Base-by-base conservation (phyloP, 2,797 vertebrate genomes). In the Echeneis naucrates region DNA sequence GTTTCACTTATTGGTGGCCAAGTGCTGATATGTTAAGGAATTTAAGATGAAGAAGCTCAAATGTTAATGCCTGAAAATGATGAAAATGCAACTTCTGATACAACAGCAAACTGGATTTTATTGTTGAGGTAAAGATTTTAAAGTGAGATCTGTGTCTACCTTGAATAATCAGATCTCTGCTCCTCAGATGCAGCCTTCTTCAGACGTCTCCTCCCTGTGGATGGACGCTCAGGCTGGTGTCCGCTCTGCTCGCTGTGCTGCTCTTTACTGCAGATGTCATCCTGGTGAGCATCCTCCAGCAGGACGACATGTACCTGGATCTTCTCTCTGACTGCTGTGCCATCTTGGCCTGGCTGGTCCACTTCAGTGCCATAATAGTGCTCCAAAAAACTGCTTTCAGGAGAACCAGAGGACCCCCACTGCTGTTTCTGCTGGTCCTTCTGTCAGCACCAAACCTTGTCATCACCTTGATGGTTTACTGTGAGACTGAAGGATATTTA, bases 311-410 rank as follows among this genome's bases (percentile, higher is more conserved):
- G 76, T 96, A 94, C 61, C 82, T 97, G 72, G 95, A 98, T 45
- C 52, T 96, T 51, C 83, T 99, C 3, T 88, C 95, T 1, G 94
- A 92, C 64, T 76, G 94, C 65, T 94, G 93, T 64, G 93, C 91
- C 1, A 8, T 94, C 23, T 45, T 99, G 84, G 92, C 95, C 9
- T 99, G 97, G 98, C 80, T 96, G 72, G 89, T 94, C 19, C 98
- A 99, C 32, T 84, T 95, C 53, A 24, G 94, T 0, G 72, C 96
- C 60, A 76, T 97, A 12, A 64, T 87, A n/a, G 64, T 82, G 2
- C 86, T 98, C 75, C 92, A 87, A 83, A 93, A 67, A 26, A 94
- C 95, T 1, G 62, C 80, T 3, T 87, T 82, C 0, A 48, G 92
- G 68, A 82, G 66, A 59, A 92, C 90, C 42, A 91, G 95, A 66